Conservation (phyloP, 2,888 invertebrate genomes). For the Xiphydria camelus region DNA sequence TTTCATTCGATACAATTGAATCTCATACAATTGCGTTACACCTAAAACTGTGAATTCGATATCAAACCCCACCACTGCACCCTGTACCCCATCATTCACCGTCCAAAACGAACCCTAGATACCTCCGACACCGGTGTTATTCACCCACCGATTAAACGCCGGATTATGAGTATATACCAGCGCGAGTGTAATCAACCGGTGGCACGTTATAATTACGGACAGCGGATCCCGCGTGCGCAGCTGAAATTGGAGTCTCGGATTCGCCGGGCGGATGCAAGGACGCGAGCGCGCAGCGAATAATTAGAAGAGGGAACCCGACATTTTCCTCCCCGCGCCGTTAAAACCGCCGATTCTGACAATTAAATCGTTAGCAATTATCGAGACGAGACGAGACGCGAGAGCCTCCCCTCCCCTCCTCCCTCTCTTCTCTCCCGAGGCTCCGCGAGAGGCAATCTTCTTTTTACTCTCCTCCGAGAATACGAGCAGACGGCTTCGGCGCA, state of each 20-base stretch:
- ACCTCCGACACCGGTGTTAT: no score
- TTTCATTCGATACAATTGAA: no score
- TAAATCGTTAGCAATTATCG: slow-evolving; percentile 35
- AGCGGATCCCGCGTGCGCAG: background rate
- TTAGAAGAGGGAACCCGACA: slow-evolving; percentile 22
- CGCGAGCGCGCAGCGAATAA: slow-evolving; percentile 13
- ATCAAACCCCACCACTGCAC: no score
- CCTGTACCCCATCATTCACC: no score
- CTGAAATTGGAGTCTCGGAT: slow-evolving; percentile 2
- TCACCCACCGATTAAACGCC: no score
- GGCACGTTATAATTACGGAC: slow-evolving; percentile 4
- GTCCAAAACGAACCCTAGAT: no score
- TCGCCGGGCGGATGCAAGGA: slow-evolving; percentile 8
- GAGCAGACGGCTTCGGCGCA: slow-evolving; percentile 21
- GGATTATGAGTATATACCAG: no score
- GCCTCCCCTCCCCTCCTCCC: background rate
- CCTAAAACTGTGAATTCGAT: no score
- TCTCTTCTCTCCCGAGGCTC: no score
- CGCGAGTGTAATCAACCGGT: slow-evolving; percentile 1
- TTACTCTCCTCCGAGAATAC: slow-evolving; percentile 11
- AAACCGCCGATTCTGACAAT: slow-evolving; percentile 27
- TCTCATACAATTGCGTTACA: no score
- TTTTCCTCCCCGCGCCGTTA: slow-evolving; percentile 11
- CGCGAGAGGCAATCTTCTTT: slow-evolving; percentile 9
- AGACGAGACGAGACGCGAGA: slow-evolving; percentile 25